Conservation (phyloP, 1,140 invertebrate species). For the Papilio polyxenes region DNA sequence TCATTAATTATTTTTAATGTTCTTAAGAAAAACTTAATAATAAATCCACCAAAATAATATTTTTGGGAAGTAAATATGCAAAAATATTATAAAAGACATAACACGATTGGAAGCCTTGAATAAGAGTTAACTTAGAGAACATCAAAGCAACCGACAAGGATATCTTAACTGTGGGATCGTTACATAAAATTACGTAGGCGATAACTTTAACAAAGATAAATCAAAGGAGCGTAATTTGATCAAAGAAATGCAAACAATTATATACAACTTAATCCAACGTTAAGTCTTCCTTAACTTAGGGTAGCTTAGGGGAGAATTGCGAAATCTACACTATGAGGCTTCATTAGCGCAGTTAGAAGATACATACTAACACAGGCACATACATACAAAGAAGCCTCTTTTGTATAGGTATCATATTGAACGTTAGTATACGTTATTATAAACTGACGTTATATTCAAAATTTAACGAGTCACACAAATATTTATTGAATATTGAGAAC, state of each 20-base stretch:
- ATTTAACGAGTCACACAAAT: too few relatives aligned
- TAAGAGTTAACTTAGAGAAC: not conserved
- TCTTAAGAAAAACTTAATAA: not conserved
- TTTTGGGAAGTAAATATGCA: not conserved
- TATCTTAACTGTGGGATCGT: not conserved
- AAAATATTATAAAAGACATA: not conserved
- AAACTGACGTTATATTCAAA: too few relatives aligned
- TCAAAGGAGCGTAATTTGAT: not conserved
- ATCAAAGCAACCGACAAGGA: constrained; percentile 1
- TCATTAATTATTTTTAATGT: too few relatives aligned
- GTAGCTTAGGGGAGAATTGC: too few relatives aligned
- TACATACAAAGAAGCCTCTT: too few relatives aligned
- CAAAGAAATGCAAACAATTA: not conserved
- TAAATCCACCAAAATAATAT: not conserved
- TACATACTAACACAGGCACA: too few relatives aligned
- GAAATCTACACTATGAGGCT: too few relatives aligned
- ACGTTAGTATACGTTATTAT: too few relatives aligned
- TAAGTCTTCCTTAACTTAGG: too few relatives aligned
- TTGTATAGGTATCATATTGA: too few relatives aligned
- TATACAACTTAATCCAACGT: not conserved
- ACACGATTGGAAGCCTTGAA: not conserved
- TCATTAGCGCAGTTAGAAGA: too few relatives aligned
- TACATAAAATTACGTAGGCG: not conserved
- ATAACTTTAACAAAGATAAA: not conserved
- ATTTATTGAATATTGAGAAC: too few relatives aligned